These are phyloP conservation scores for Drosophila equinoxialis DNA, from an alignment of 1,140 invertebrate species.

Conservation along the genomic window DNA sequence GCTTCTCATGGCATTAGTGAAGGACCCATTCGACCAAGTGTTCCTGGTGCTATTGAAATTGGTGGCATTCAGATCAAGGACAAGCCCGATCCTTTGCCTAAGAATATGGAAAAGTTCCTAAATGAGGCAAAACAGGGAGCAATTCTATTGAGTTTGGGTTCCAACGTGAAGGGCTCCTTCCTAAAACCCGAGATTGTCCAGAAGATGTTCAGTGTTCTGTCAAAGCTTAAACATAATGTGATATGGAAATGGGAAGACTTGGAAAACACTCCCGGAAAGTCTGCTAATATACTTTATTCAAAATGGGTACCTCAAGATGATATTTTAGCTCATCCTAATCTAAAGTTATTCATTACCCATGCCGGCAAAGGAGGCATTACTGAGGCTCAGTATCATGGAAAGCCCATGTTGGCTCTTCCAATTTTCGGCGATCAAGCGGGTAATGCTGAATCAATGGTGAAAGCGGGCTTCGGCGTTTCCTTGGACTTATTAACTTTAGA, in stretches of 20 bases:
- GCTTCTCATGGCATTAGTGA: conserved; percentile 15
- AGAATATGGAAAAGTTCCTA: conserved; percentile 77
- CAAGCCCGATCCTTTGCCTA: conserved; percentile 9
- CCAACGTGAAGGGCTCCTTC: conserved; percentile 79
- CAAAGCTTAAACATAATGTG: conserved; percentile 83
- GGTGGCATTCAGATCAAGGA: conserved; percentile 31
- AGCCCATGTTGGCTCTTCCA: conserved; percentile 88
- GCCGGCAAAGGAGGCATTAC: conserved; percentile 87
- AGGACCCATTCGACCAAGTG: conserved; percentile 21
- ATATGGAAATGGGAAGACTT: conserved; percentile 85
- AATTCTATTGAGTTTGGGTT: conserved; percentile 86
- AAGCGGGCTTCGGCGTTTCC: conserved; percentile 82
- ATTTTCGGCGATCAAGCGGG: conserved; percentile 86
- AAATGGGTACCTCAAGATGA: conserved; percentile 89
- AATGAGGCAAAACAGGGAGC: conserved; percentile 83
- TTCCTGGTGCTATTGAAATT: conserved; percentile 15
- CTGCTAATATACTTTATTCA: conserved; percentile 85
- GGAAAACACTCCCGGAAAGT: conserved; percentile 84
- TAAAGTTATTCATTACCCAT: conserved; percentile 88
- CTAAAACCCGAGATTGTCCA: conserved; percentile 79
- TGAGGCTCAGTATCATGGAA: conserved; percentile 87
- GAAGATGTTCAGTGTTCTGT: conserved; percentile 83
- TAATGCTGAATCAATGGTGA: conserved; percentile 83
- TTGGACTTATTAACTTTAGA: conserved; percentile 75
- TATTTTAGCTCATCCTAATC: conserved; percentile 86